Conservation (phyloP, 2,113 vertebrate genomes). For the Erythrocebus patas region DNA sequence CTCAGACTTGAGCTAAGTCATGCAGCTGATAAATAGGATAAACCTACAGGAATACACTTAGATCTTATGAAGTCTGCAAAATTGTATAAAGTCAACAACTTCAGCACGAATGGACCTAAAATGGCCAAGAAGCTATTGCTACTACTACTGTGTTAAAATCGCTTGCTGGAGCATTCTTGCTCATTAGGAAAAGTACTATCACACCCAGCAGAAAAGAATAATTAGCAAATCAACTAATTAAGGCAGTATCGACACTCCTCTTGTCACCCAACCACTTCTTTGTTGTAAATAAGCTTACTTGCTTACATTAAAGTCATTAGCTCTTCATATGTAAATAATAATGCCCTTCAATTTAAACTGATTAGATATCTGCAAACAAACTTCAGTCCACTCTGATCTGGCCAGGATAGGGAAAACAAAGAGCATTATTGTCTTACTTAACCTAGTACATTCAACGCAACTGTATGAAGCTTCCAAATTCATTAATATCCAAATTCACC, state of each 20-base stretch:
- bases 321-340: slow-evolving; percentile 52
- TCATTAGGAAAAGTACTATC: slow-evolving; percentile 39
- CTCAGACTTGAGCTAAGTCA: neutral
- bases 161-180: neutral
- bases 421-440: neutral
- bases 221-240: slow-evolving; percentile 65
- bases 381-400: neutral
- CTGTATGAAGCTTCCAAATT: slow-evolving; percentile 19
- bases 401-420: slow-evolving; percentile 39
- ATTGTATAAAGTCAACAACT: neutral
- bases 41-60: neutral
- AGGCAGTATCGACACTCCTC: neutral
- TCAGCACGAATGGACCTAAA: neutral
- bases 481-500: slow-evolving; percentile 54
- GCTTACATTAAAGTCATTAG: slow-evolving; percentile 53
- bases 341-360: slow-evolving; percentile 45
- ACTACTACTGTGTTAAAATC: neutral
- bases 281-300: slow-evolving; percentile 62
- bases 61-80: neutral
- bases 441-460: slow-evolving; percentile 27
- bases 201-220: slow-evolving; percentile 55
- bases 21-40: neutral
- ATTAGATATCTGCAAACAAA: slow-evolving; percentile 31
- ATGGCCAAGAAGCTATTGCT: neutral
- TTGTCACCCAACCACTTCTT: slow-evolving; percentile 13